These are phyloP conservation scores for Porites australiensis DNA, from an alignment of 64 coral and sea anemone genomes.

Conservation along the genomic window DNA sequence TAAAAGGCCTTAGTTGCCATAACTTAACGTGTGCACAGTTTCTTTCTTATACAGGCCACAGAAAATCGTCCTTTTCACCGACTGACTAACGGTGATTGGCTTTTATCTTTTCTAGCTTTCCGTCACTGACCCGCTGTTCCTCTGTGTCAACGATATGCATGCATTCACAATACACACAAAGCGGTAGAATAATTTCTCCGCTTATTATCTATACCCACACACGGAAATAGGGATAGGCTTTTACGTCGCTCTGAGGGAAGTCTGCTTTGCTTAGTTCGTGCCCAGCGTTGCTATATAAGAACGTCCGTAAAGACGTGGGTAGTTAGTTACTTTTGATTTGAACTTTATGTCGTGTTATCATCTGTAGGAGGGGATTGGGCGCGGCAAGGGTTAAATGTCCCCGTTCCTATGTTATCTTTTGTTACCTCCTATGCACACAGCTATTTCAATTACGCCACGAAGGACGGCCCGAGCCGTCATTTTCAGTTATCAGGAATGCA, in stretches of 20 bases:
- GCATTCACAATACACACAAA: not conserved
- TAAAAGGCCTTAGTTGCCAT: not conserved
- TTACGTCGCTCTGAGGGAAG: not conserved
- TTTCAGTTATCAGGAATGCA: not conserved
- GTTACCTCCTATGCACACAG: not conserved
- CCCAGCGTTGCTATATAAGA: not conserved
- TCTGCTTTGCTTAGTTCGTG: not conserved
- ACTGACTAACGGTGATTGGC: not conserved
- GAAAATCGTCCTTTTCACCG: not conserved
- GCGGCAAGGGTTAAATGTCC: not conserved
- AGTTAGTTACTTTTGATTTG: conserved; percentile 13
- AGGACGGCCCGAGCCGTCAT: conserved; percentile 3
- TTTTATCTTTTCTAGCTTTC: not conserved
- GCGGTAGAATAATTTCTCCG: not conserved
- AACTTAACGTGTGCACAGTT: not conserved
- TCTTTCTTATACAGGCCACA: not conserved
- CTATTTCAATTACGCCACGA: conserved; percentile 37
- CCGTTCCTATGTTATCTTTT: conserved; percentile 21
- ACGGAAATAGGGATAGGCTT: not conserved
- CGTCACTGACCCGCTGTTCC: not conserved
- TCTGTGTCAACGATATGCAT: not conserved
- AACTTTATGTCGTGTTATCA: not conserved
- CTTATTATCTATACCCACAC: not conserved
- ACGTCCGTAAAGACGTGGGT: not conserved
- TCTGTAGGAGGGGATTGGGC: conserved; percentile 3